Evolutionary conservation across 2,113 vertebrate genomes (phyloP), one percentile per base, ranked within the genome.

Genomic region (rat (Rattus norvegicus)): DNA sequence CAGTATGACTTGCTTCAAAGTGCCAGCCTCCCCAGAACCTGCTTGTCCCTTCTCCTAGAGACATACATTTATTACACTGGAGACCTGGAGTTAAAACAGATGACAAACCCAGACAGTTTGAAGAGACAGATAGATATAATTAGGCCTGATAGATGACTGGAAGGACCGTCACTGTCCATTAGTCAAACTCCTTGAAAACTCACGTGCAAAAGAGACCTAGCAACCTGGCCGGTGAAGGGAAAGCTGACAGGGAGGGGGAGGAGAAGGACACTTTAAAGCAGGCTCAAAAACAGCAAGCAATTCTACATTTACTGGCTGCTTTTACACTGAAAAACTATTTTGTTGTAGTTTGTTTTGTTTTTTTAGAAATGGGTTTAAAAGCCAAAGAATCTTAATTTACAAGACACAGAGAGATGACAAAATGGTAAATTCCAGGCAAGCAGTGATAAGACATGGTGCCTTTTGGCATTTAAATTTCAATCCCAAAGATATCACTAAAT

Each of bases 321-420:
- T 96, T 96, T 79, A 47, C 61, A 33, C 11, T 47, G 63, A 54
- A 81, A 72, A 5, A 3, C 43, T 43, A n/a, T 91, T 72, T 65
- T 1, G 24, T 36, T 69, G 30, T 36, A 16, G 73, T 24, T 83
- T 36, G 14, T 52, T 33, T 36, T 36, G 9, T 77, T 84, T 85
- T 79, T 89, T 36, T 89, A 73, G 73, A 59, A 92, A 49, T 7
- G 13, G 33, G 47, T 30, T 90, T 90, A n/a, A 90, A 95, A 52
- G 7, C 20, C 65, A 4, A 33, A 79, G 47, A 69, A 30, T 90
- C 73, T 90, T 93, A 47, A 22, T 90, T 77, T 52, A 17, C 43
- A n/a, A 81, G 14, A 65, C 52, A 11, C 7, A 28, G 13, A 39
- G 77, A 90, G 33, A 30, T 63, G 36, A 36, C 79, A 47, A 59